These are phyloP conservation scores for Drosophila lacicola DNA, from an alignment of 2,888 invertebrate species.

Conservation along the genomic window DNA sequence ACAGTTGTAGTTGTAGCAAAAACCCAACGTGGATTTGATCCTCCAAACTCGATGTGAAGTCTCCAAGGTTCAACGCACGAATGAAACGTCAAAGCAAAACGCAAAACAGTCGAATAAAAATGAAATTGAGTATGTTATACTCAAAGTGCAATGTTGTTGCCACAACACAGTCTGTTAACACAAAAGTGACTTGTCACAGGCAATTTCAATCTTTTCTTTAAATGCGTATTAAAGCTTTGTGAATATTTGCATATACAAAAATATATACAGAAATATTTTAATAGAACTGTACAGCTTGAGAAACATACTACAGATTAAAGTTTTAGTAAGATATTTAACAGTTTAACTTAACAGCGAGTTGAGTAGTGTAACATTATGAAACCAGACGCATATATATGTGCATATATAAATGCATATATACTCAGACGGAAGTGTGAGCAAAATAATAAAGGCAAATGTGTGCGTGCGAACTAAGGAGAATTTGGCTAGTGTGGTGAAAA, in stretches of 20 bases:
- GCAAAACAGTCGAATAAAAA: slow-evolving; percentile 61
- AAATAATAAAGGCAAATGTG: slow-evolving; percentile 8
- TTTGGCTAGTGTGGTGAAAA: slow-evolving; percentile 53
- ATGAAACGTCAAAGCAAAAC: slow-evolving; percentile 53
- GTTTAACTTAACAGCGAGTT: slow-evolving; percentile 14
- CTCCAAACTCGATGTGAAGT: slow-evolving; percentile 84
- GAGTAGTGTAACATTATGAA: slow-evolving; percentile 11
- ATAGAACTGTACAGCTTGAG: not conserved
- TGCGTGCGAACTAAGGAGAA: slow-evolving; percentile 46
- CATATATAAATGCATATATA: slow-evolving; percentile 3
- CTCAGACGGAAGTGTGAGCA: slow-evolving; percentile 33
- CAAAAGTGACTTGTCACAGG: slow-evolving; percentile 18
- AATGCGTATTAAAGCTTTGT: not conserved
- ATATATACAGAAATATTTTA: not conserved
- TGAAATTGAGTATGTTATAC: slow-evolving; percentile 54
- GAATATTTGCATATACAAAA: not conserved
- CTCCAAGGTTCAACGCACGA: slow-evolving; percentile 81
- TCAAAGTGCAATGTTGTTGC: slow-evolving; percentile 50
- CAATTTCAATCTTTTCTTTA: slow-evolving; percentile 1
- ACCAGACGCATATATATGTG: slow-evolving; percentile 9
- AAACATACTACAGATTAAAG: not conserved
- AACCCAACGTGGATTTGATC: slow-evolving; percentile 84
- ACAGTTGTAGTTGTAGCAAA: slow-evolving; percentile 70
- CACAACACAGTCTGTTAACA: slow-evolving; percentile 38
- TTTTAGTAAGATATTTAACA: slow-evolving; percentile 11